These are phyloP conservation scores for Barnardius zonarius DNA, from an alignment of 2,113 vertebrate genomes.

Conservation along the genomic window DNA sequence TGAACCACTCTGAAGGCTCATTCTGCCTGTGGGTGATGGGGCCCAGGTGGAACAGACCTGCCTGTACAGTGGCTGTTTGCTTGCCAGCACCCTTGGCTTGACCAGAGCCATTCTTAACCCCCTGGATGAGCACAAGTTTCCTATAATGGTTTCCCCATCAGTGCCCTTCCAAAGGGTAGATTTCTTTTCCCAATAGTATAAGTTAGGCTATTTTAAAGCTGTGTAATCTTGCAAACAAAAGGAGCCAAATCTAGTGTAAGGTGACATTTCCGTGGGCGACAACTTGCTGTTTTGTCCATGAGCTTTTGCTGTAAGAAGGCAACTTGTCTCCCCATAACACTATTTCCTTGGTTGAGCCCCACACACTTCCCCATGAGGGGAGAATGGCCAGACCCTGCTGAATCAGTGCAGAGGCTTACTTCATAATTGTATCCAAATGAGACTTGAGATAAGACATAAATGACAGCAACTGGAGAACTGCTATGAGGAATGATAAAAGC, in stretches of 20 bases:
- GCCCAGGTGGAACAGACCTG: neutral
- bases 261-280: neutral
- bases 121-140: neutral
- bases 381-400: neutral
- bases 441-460: neutral
- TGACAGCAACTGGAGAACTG: neutral
- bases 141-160: neutral
- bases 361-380: neutral
- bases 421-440: neutral
- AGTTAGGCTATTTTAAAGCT: neutral
- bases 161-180: neutral
- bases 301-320: neutral
- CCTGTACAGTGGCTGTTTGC: neutral
- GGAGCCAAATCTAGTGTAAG: neutral
- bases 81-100: neutral
- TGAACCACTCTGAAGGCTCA: neutral
- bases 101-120: neutral
- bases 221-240: neutral
- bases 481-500: neutral
- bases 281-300: neutral
- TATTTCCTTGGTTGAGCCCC: neutral
- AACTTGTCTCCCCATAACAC: neutral
- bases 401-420: neutral
- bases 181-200: neutral
- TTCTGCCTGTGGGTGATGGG: neutral